These are phyloP conservation scores for Sussaba pulchella DNA, from an alignment of 2,888 invertebrate species.

Conservation along the genomic window DNA sequence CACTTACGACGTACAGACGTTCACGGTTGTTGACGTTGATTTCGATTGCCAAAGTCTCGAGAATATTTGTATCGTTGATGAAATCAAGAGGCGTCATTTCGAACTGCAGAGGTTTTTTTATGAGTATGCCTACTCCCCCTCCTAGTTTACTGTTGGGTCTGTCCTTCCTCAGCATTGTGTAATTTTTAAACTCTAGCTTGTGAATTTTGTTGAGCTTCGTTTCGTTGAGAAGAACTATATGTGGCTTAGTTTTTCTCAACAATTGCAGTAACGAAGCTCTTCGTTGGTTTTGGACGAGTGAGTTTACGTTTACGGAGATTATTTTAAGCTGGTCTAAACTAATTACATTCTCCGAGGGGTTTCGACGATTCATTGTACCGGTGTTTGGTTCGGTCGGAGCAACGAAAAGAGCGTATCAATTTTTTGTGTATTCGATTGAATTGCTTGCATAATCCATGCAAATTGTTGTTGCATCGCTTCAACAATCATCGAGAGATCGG, in stretches of 20 bases:
- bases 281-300: constrained; percentile 38
- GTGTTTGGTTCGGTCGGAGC: background rate
- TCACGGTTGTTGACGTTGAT: background rate
- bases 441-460: background rate
- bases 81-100: background rate
- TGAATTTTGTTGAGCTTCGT: constrained; percentile 37
- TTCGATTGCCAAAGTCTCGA: background rate
- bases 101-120: constrained; percentile 28
- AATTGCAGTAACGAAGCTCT: constrained; percentile 20
- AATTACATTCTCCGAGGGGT: background rate
- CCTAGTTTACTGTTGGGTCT: constrained; percentile 45
- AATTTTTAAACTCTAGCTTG: constrained; percentile 47
- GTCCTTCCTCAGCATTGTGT: constrained; percentile 41
- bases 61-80: background rate
- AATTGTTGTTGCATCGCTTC: constrained; percentile 29
- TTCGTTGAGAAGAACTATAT: constrained; percentile 33
- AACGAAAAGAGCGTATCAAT: background rate
- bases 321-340: constrained; percentile 3
- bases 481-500: background rate
- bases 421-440: constrained; percentile 6
- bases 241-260: constrained; percentile 10
- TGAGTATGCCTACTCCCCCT: constrained; percentile 48
- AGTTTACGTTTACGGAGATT: constrained; percentile 32
- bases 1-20: background rate
- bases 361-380: background rate